These are phyloP conservation scores for Pan troglodytes DNA, from an alignment of 2,113 vertebrate species.

Conservation along the genomic window NHGRI_mPanTro3-v2.1_pri NC_072408.2:82979501-82980000, in stretches of 20 bases:
- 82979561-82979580: not conserved
- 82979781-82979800: not conserved
- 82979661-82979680: not conserved
- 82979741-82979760: not conserved
- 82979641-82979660: not conserved
- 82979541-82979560: not conserved
- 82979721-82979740: not conserved
- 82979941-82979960: not conserved
- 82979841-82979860: not conserved
- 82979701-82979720: not conserved
- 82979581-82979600: not conserved
- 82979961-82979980: fast-evolving
- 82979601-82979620: not conserved
- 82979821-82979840: not conserved
- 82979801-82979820: not conserved
- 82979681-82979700: not conserved
- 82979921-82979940: not conserved
- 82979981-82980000: too few relatives aligned
- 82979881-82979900: not conserved
- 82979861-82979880: not conserved
- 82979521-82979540: not conserved
- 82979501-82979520: not conserved
- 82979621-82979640: not conserved
- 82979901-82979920: not conserved
- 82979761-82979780: not conserved